A percentile compares a stretch with the other conserved stretches of the same genome.
phyloP scores from a whole-genome alignment of 92 coral and sea anemone genomes.

The Palythoa grandis region DNA sequence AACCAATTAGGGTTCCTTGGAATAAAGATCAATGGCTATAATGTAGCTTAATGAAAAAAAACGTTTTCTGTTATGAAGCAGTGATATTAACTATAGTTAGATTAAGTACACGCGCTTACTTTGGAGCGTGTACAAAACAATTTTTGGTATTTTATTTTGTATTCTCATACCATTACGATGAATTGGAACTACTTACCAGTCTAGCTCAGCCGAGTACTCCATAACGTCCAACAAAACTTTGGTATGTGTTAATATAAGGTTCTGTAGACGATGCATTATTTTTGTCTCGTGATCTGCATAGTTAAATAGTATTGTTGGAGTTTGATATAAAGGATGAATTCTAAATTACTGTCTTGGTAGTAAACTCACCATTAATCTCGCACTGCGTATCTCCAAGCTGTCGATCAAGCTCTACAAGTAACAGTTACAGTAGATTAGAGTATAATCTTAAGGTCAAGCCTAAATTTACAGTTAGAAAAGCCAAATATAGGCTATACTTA shows the following conservation, averaged over 20 bases:
- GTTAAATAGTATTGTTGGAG: not conserved
- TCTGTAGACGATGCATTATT: constrained; percentile 94
- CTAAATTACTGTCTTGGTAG: not conserved
- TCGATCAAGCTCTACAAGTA: constrained; percentile 77
- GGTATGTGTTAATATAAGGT: constrained; percentile 83
- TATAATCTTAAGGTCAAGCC: not conserved
- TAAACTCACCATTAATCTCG: constrained; percentile 86
- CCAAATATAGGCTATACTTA: too few relatives aligned
- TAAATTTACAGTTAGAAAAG: not conserved
- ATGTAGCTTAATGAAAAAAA: too few relatives aligned
- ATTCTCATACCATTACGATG: not conserved
- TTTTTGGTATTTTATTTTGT: not conserved
- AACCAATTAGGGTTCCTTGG: not conserved
- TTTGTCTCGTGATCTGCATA: constrained; percentile 92
- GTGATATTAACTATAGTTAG: too few relatives aligned
- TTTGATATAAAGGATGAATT: not conserved
- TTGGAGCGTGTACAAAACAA: too few relatives aligned
- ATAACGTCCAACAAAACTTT: constrained; percentile 83
- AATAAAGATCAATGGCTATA: not conserved
- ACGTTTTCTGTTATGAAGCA: too few relatives aligned
- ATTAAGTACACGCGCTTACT: too few relatives aligned
- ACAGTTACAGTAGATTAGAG: not conserved
- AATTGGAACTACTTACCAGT: constrained; percentile 70
- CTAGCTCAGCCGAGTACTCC: constrained; percentile 97
- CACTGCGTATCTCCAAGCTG: constrained; percentile 97